Base-by-base conservation (phyloP, 2,888 invertebrate species). In the Dorcus parallelipipedus region DNA sequence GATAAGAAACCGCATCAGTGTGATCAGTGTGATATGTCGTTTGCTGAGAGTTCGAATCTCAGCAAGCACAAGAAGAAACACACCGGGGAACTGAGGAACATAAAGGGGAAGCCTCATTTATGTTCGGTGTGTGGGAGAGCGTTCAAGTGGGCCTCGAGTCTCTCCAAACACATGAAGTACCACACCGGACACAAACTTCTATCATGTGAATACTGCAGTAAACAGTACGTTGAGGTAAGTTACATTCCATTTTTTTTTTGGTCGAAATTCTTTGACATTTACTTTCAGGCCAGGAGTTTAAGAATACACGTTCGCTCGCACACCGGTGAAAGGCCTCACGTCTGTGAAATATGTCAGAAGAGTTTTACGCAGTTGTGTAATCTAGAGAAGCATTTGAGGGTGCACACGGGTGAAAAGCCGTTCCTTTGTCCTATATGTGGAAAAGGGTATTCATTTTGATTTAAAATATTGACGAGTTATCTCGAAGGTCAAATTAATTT, bases 81-180 rank as follows among this genome's bases (percentile, higher is more conserved):
- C 59, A 81, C 80, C 0, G 81, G 80, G 0, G 81, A 80, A 68
- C 64, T 81, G 59, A 69, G 80, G 50, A 80, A 80, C 60, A 75
- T 80, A 39, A 73, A 75, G 54, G 79, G 79, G 38, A 78, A 74
- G 69, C 79, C 76, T 60, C 79, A 73, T 73, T 68, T 81, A 49
- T 80, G 80, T 67, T 78, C 79, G 0, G 78, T 79, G 4, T 81
- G 81, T 66, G 81, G 81, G 7, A 70, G 79, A 61, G 75, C 77
- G 2, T 81, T 81, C 60, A 81, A 81, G 69, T 81, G 81, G 80
- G 77, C 80, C 2, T 80, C 80, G 1, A 80, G 80, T 62, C 71
- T 81, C 39, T 79, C 80, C 0, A 81, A 81, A 66, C 81, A 81
- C 61, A 80, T 79, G 78, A 81, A 81, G 62, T 79, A 80, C 65